Conservation (phyloP, 35 echinoderm and acorn worm species). For the Amphiura filiformis region DNA sequence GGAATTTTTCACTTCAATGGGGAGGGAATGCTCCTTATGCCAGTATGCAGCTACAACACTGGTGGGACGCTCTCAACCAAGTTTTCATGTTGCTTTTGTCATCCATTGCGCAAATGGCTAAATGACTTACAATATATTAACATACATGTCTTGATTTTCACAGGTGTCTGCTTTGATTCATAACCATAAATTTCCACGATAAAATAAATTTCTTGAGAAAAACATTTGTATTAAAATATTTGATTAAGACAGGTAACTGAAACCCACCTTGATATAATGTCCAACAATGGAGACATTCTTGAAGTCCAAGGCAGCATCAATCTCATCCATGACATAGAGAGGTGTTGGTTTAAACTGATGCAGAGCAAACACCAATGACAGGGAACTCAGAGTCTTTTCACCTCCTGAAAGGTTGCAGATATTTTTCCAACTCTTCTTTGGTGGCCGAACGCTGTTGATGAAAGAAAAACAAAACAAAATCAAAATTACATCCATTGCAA, state of each 20-base stretch:
- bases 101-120: too few species aligned
- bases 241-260: neutral
- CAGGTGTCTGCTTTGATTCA: too few species aligned
- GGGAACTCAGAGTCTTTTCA: conserved; percentile 93
- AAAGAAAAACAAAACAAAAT: neutral
- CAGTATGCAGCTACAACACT: too few species aligned
- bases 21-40: too few species aligned
- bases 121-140: too few species aligned
- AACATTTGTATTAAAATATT: too few species aligned
- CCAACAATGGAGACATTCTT: conserved; percentile 99
- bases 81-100: too few species aligned
- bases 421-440: conserved; percentile 96
- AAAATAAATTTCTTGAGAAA: too few species aligned
- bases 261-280: conserved; percentile 85
- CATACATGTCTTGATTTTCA: too few species aligned
- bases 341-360: conserved; percentile 98
- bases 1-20: too few species aligned
- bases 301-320: conserved; percentile 97
- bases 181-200: too few species aligned
- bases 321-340: conserved; percentile 98
- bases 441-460: conserved; percentile 77
- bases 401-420: conserved; percentile 94
- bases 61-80: too few species aligned
- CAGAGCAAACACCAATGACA: conserved; percentile 93
- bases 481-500: neutral